These are phyloP conservation scores for Fabriciana adippe DNA, from an alignment of 2,888 invertebrate genomes.

Conservation along the genomic window DNA sequence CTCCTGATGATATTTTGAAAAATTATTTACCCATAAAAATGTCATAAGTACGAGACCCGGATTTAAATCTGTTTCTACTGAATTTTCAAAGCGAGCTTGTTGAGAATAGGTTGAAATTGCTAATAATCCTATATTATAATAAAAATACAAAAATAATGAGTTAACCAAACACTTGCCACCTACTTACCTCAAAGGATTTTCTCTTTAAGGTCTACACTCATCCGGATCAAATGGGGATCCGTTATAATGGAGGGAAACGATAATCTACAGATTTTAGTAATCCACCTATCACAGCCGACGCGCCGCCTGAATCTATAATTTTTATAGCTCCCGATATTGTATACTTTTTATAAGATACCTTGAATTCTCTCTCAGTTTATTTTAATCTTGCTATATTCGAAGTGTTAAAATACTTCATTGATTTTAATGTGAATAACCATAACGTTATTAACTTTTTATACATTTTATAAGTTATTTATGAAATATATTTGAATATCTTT, in stretches of 20 bases:
- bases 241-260: slow-evolving; percentile 47
- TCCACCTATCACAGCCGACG: slow-evolving; percentile 42
- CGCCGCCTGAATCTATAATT: slow-evolving; percentile 42
- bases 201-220: slow-evolving; percentile 33
- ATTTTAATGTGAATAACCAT: no score
- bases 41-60: no score
- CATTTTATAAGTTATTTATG: no score
- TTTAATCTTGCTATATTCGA: not conserved
- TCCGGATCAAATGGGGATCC: slow-evolving; percentile 42
- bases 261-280: slow-evolving; percentile 50
- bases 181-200: slow-evolving; percentile 28
- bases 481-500: no score
- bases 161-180: slow-evolving; percentile 23
- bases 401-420: no score
- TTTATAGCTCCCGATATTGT: slow-evolving; percentile 25
- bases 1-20: no score
- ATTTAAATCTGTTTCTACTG: no score
- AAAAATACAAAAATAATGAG: slow-evolving; percentile 9
- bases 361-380: not conserved
- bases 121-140: not conserved
- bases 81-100: no score
- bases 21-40: no score
- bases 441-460: no score
- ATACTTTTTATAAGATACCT: slow-evolving; percentile 11
- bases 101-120: no score